Evolutionary conservation across 1,140 invertebrate species (phyloP), one percentile per base, ranked within the genome.

Genomic region (Samia ricini): DNA sequence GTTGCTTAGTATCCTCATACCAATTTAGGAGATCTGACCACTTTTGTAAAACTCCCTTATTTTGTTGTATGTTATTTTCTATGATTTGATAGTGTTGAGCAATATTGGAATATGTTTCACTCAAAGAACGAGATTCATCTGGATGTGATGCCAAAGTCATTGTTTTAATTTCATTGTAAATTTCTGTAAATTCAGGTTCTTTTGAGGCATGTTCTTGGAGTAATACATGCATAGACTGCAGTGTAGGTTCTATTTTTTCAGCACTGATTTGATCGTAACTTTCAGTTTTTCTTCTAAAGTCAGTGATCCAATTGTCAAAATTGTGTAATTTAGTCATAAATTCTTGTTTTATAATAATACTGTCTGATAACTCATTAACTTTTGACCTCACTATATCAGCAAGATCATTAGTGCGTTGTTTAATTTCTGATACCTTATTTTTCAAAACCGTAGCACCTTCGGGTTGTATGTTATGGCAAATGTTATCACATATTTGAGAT

Each of bases 281-380:
- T 49, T 94, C 93, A 19, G 96, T 93, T 72, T 95, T 94, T 19
- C 93, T 91, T 70, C 94, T 92, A 51, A 97, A 91, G 59, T 95
- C 92, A 50, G 95, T 94, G 85, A 98, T 94, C 96, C 96, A 98
- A 56, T 94, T 95, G 54, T 95, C 94, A 77, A 98, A 96, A 67
- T 95, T 94, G 10, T 94, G 92, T 52, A 98, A 90, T 78, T 95
- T 95, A 21, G 94, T 94, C 72, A 96, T 94, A 69, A 98, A 96
- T 79, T 98, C 97, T 91, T 98, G 95, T 69, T 94, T 91, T 2
- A 94, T 92, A 36, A 96, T 92, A 26, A 97, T 94, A 20, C 95
- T 93, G 80, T 97, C 96, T 4, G 96, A 96, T 0, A 97, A 87
- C 42, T 93, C 91, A 80, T 97, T 96, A 24, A 96, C 95, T 81